phyloP scores from a whole-genome alignment of 2,797 vertebrate genomes.

The Ptychobarbus kaznakovi region DNA sequence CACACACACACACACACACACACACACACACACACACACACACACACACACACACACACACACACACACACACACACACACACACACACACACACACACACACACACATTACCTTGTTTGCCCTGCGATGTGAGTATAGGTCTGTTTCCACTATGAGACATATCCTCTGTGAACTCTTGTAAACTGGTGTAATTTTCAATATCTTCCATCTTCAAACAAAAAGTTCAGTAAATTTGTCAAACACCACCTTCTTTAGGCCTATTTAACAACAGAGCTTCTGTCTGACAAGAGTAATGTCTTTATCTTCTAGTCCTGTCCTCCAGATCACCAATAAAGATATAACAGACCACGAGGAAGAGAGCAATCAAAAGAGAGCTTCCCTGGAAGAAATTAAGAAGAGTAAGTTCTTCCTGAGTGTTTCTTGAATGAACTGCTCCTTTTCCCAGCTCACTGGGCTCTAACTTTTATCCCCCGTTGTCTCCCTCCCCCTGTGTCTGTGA shows the following conservation, averaged over 20 bases:
- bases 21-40: constrained; percentile 6
- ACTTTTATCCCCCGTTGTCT: constrained; percentile 26
- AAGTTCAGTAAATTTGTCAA: constrained; percentile 26
- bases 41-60: constrained; percentile 6
- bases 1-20: neutral
- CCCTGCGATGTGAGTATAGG: constrained; percentile 53
- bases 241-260: constrained; percentile 53
- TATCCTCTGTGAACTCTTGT: constrained; percentile 69
- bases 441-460: neutral
- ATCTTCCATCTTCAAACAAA: constrained; percentile 64
- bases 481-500: constrained; percentile 10
- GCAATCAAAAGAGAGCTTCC: neutral
- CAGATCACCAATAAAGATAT: neutral
- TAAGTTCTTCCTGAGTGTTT: constrained; percentile 2
- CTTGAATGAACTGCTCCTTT: neutral
- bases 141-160: constrained; percentile 52
- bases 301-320: constrained; percentile 3
- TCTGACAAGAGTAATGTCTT: neutral
- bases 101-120: constrained; percentile 54
- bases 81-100: constrained; percentile 2
- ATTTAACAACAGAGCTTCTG: constrained; percentile 52
- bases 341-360: neutral
- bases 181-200: constrained; percentile 65
- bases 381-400: neutral
- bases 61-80: constrained; percentile 4